Percentiles rank a stretch among this genome's conserved stretches.
Evolutionary conservation across 2,113 vertebrate genomes (phyloP).

Genomic region (Chitala chitala): DNA sequence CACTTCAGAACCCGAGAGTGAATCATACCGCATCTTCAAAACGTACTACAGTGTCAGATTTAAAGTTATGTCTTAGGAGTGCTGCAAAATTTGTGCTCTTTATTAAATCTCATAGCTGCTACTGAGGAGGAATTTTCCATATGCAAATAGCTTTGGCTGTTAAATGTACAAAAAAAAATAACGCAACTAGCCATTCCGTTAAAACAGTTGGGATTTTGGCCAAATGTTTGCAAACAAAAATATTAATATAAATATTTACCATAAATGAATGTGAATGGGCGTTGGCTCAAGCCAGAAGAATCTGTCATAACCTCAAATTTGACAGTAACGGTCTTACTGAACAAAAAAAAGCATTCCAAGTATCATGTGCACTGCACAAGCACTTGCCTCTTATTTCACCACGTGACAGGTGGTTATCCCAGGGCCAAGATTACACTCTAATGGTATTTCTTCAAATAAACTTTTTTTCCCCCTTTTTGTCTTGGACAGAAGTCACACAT

Average conservation of each 20-base stretch:
- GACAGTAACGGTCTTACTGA: constrained; percentile 8
- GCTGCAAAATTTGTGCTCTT: no score
- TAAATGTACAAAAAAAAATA: neutral
- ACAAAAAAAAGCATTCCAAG: constrained; percentile 6
- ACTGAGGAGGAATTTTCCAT: neutral
- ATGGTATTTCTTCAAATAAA: no score
- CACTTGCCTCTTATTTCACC: constrained; percentile 16
- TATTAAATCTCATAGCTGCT: no score
- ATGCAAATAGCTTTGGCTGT: neutral
- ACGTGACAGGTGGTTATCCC: constrained; percentile 9
- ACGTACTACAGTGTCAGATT: no score
- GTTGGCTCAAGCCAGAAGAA: neutral
- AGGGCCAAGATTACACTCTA: no score
- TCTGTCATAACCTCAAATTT: neutral
- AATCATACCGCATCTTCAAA: no score
- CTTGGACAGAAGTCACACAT: no score
- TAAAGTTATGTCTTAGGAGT: no score
- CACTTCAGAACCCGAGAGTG: no score
- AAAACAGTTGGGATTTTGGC: neutral
- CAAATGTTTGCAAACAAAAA: neutral
- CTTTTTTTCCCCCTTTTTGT: neutral
- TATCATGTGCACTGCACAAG: neutral
- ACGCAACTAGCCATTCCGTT: neutral
- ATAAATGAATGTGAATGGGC: neutral
- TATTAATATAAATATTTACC: neutral